Percentiles rank a stretch among this genome's conserved stretches.
These are phyloP conservation scores for Turritopsis rubra DNA, from an alignment of 30 jellyfish, hydroid and myxozoan species.

Conservation along the genomic window DNA sequence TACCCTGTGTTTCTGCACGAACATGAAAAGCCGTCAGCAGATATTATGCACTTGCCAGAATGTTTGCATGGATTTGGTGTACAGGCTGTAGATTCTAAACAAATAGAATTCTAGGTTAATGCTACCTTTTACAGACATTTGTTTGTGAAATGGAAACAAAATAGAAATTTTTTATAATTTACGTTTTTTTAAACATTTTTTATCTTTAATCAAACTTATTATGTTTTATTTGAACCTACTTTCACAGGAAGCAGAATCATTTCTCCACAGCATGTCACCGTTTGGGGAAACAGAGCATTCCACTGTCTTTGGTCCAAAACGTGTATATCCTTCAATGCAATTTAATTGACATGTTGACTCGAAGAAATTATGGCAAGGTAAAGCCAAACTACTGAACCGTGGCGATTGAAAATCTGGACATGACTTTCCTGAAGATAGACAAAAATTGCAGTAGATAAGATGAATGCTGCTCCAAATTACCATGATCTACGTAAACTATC, in stretches of 20 bases:
- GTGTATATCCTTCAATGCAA: slow-evolving; percentile 47
- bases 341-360: slow-evolving; percentile 44
- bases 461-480: not conserved
- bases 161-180: no score
- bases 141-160: no score
- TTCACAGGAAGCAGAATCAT: slow-evolving; percentile 33
- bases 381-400: slow-evolving; percentile 19
- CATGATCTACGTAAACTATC: not conserved
- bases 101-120: not conserved
- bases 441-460: not conserved
- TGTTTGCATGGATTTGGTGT: slow-evolving; percentile 60
- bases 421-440: slow-evolving; percentile 32
- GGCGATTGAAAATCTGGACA: slow-evolving; percentile 42
- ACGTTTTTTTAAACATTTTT: not conserved
- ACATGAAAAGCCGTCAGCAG: slow-evolving; percentile 28
- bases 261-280: slow-evolving; percentile 45
- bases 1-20: slow-evolving; percentile 39
- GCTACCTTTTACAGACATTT: no score
- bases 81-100: slow-evolving; percentile 51
- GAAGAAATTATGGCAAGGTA: slow-evolving; percentile 52
- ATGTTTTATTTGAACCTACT: slow-evolving; percentile 2
- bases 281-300: slow-evolving; percentile 35
- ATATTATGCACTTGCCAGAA: slow-evolving; percentile 29
- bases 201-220: not conserved
- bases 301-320: slow-evolving; percentile 36